Base-by-base conservation (phyloP, 2,797 vertebrate genomes). In the Aratinga solstitialis region DNA sequence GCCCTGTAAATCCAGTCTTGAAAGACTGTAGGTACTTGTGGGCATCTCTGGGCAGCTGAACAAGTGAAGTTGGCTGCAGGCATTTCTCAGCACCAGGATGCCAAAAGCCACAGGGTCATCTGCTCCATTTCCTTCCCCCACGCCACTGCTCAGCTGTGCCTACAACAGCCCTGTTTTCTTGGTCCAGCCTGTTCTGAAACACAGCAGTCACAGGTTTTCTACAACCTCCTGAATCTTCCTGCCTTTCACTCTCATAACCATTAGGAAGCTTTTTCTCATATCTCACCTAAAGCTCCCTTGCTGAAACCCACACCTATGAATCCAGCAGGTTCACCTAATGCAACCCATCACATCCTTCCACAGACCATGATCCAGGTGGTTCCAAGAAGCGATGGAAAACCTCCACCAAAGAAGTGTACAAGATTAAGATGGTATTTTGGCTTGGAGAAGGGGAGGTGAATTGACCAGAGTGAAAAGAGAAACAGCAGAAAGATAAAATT, bases 81-180 rank as follows among this genome's bases (percentile, higher is more conserved):
- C 29, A 32, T 19, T 78, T 81, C 87, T 81, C 73, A 86, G 93
- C 62, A 54, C n/a, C 47, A 68, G 13, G 62, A 45, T 88, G 93
- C 95, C 91, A 94, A 81, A 88, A 94, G 80, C 76, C 69, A 90
- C 34, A 43, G 86, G 75, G 85, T 96, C 91, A 95, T 24, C 89
- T 80, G 76, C 79, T 88, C 34, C 4, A 3, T 26, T 40, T 61
- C 85, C 65, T 68, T 78, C 74, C 73, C 82, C 38, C 11, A 4
- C 0, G 0, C 50, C 47, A 81, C 0, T 2, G 66, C 53, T 93
- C 69, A 81, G 53, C 50, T 88, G 84, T 0, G 1, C 43, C 72
- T 42, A 23, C 45, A 50, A 58, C 16, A 3, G 32, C 81, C 66
- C 29, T 29, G 45, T 34, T 0, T 0, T 10, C 62, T 40, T 32